Conservation (phyloP, 2,888 invertebrate species). For the Apamea monoglypha region DNA sequence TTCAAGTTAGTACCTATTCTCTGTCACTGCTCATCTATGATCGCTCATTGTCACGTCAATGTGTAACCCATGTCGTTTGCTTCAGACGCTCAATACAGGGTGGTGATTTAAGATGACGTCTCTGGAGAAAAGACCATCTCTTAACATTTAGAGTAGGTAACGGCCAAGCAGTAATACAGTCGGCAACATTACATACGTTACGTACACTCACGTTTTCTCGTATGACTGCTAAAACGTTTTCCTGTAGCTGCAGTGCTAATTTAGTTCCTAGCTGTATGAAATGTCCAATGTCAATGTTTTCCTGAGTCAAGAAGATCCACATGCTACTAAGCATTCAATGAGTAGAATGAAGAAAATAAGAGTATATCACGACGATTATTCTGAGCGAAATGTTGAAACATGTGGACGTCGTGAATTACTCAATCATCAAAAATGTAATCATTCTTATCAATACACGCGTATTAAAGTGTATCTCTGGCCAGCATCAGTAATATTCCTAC, state of each 20-base stretch:
- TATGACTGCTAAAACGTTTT: neutral
- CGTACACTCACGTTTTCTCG: neutral
- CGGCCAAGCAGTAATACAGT: neutral
- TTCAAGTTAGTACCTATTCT: conserved; percentile 94
- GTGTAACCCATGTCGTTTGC: neutral
- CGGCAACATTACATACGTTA: neutral
- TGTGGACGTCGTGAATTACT: neutral
- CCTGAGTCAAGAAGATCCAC: neutral
- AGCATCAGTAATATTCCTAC: conserved; percentile 17
- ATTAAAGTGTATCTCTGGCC: neutral
- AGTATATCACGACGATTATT: too few relatives aligned
- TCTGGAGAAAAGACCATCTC: neutral
- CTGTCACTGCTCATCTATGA: neutral
- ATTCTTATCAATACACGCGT: conserved; percentile 28
- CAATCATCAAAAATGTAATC: conserved; percentile 19
- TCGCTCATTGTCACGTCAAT: neutral
- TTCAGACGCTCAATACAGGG: neutral
- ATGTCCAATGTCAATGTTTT: neutral
- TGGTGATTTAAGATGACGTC: neutral
- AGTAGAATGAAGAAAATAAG: neutral
- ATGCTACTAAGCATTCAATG: neutral
- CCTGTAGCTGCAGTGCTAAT: neutral
- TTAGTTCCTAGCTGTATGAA: neutral
- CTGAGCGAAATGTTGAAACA: neutral
- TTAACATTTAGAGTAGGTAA: neutral